Conservation (phyloP, 2,113 vertebrate species). For the Oncorhynchus kisutch region DNA sequence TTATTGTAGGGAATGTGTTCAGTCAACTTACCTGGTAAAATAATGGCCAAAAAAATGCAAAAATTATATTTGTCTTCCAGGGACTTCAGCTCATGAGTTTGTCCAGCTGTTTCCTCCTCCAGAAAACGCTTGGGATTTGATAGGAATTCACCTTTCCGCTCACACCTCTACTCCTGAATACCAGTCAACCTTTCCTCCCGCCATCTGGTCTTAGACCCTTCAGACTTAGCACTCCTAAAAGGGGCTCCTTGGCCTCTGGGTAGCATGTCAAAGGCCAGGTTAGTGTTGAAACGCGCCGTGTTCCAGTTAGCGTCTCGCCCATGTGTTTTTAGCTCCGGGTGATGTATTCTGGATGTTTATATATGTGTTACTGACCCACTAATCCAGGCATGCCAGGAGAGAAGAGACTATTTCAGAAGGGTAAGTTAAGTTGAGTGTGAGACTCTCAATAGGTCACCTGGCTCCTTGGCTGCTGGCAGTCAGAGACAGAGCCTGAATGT, state of each 20-base stretch:
- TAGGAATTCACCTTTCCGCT: too few relatives aligned
- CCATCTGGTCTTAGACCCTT: conserved; percentile 2
- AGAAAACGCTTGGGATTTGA: conserved; percentile 29
- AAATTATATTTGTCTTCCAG: conserved; percentile 1
- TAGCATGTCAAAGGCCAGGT: conserved; percentile 9
- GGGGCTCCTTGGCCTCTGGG: not conserved
- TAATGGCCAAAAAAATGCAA: too few relatives aligned
- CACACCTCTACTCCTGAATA: too few relatives aligned
- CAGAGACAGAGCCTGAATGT: not conserved
- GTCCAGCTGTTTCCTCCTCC: conserved; percentile 74
- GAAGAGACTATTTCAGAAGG: not conserved
- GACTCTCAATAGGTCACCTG: conserved; percentile 14
- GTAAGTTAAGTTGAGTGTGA: not conserved
- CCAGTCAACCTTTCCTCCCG: not conserved
- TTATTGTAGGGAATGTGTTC: too few relatives aligned
- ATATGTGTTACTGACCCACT: conserved; percentile 12
- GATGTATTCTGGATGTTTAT: conserved; percentile 14
- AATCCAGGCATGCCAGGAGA: not conserved
- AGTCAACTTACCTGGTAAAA: too few relatives aligned
- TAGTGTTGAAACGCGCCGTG: too few relatives aligned
- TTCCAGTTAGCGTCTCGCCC: too few relatives aligned
- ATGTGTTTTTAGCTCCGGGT: conserved; percentile 18
- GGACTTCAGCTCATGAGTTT: conserved; percentile 61
- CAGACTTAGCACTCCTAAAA: conserved; percentile 5
- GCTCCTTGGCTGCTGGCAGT: not conserved